Evolutionary conservation across 2,797 vertebrate species (phyloP).

Genomic region (Notamacropus eugenii): DNA sequence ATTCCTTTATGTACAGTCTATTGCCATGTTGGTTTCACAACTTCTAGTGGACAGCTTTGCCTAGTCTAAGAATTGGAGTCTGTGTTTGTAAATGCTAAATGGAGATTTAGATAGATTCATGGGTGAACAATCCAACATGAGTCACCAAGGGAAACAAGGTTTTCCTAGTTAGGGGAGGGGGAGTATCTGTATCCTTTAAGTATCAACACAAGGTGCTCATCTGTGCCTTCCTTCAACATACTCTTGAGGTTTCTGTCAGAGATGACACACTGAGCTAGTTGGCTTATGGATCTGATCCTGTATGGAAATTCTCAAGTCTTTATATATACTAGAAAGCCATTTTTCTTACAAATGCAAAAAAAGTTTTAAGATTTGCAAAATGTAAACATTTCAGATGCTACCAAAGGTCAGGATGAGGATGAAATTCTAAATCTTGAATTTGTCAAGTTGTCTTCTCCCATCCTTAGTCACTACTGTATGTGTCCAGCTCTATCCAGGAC

Average conservation of each 20-base stretch:
- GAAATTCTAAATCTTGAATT: constrained; percentile 78
- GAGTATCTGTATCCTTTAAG: not conserved
- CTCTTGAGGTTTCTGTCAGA: not conserved
- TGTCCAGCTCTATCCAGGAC: constrained; percentile 80
- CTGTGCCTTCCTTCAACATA: not conserved
- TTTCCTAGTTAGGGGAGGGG: not conserved
- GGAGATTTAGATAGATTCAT: not conserved
- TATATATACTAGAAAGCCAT: not conserved
- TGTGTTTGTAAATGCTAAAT: not conserved
- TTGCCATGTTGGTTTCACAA: not conserved
- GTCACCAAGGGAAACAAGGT: not conserved
- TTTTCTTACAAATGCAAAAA: not conserved
- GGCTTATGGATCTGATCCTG: not conserved
- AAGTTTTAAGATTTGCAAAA: constrained; percentile 61
- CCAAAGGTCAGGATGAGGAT: constrained; percentile 77
- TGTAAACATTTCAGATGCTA: constrained; percentile 76
- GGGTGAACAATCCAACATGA: not conserved
- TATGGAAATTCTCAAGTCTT: not conserved
- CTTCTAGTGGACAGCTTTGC: not conserved
- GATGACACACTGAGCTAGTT: not conserved
- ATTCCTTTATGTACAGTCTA: not conserved
- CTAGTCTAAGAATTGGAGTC: not conserved
- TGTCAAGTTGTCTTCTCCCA: constrained; percentile 82
- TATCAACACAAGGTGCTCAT: not conserved
- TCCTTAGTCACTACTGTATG: constrained; percentile 77